These are phyloP conservation scores for Silurus aristotelis DNA, from an alignment of 2,797 vertebrate species.

Conservation along the genomic window DNA sequence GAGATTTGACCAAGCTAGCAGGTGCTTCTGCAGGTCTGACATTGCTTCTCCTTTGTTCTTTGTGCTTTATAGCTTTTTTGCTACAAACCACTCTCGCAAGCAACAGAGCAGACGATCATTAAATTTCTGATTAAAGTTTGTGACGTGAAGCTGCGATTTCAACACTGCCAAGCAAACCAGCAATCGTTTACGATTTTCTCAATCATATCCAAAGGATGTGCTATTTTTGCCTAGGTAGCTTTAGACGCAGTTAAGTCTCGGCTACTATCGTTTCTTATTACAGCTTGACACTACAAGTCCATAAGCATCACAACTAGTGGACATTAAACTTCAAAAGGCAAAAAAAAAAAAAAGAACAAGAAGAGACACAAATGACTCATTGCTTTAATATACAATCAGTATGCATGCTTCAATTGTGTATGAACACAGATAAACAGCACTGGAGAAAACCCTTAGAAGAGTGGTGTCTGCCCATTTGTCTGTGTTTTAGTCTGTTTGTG, in stretches of 20 bases:
- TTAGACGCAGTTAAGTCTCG: no score
- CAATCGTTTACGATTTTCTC: not conserved
- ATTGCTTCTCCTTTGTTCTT: not conserved
- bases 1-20: not conserved
- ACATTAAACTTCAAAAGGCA: not conserved
- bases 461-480: not conserved
- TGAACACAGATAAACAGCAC: not conserved
- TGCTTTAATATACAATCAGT: constrained; percentile 15
- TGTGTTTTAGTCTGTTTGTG: not conserved
- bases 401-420: not conserved
- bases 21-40: not conserved
- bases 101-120: not conserved
- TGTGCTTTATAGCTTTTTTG: not conserved
- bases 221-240: no score
- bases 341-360: not conserved
- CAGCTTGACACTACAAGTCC: not conserved
- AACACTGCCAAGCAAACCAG: not conserved
- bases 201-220: not conserved
- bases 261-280: not conserved
- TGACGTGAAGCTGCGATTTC: not conserved
- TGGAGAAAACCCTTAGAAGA: constrained; percentile 9
- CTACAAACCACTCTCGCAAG: not conserved
- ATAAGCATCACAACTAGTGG: not conserved
- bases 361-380: not conserved
- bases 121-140: not conserved